Conservation (phyloP, 1,140 invertebrate genomes). For the Drosophila hydei region DNA sequence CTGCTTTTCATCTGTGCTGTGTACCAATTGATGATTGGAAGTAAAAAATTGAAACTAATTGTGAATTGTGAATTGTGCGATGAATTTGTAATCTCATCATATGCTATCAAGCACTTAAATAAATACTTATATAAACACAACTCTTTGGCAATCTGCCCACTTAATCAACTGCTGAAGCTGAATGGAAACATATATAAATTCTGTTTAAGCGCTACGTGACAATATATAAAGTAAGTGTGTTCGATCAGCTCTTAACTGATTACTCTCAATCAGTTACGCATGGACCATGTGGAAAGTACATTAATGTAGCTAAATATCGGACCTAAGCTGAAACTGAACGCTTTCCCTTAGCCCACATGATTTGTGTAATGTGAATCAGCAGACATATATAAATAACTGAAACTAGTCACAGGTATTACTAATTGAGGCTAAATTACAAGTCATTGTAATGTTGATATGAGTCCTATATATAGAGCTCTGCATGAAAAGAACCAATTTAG, state of each 20-base stretch:
- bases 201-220: conserved; percentile 60
- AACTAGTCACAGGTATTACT: background rate
- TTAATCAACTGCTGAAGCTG: conserved; percentile 27
- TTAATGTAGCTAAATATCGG: background rate
- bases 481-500: no score
- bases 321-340: conserved; percentile 14
- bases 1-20: conserved; percentile 2
- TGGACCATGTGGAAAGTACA: background rate
- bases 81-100: conserved; percentile 14
- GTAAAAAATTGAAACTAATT: conserved; percentile 10
- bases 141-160: conserved; percentile 40
- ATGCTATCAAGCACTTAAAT: conserved; percentile 21
- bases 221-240: conserved; percentile 64
- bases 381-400: background rate
- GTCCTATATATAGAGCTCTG: no score
- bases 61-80: conserved; percentile 12
- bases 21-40: conserved; percentile 1
- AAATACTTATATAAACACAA: conserved; percentile 40
- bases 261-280: conserved; percentile 24
- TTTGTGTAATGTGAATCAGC: conserved; percentile 10
- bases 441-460: no score
- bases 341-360: conserved; percentile 23
- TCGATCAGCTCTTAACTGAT: conserved; percentile 27
- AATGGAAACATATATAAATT: conserved; percentile 64
- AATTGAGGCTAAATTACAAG: no score